Evolutionary conservation across 2,888 invertebrate genomes (phyloP).

Genomic region (Galerucella calmariensis): DNA sequence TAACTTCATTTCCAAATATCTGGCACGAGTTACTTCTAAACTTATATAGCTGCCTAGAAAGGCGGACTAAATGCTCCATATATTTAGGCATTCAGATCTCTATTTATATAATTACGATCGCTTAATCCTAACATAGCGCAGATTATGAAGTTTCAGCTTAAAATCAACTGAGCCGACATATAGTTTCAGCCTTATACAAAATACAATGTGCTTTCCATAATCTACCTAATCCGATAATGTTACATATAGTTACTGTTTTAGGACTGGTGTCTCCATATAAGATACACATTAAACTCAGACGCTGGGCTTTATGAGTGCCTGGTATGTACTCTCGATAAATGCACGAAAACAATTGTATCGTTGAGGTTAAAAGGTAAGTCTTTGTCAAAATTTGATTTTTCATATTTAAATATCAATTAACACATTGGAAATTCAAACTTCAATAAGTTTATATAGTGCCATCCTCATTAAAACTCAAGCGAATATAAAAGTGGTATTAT

Average conservation of each 20-base stretch:
- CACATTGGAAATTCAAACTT: too few relatives aligned
- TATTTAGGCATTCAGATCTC: slow-evolving; percentile 8
- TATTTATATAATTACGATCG: slow-evolving; percentile 24
- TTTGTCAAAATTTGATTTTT: not conserved
- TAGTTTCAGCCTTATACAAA: slow-evolving; percentile 14
- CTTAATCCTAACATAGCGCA: slow-evolving; percentile 17
- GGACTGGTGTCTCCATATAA: slow-evolving; percentile 76
- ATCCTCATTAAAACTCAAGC: too few relatives aligned
- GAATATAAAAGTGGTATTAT: too few relatives aligned
- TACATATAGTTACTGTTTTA: slow-evolving; percentile 55
- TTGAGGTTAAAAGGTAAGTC: slow-evolving; percentile 74
- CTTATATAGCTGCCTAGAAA: too few relatives aligned
- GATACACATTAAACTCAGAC: slow-evolving; percentile 72
- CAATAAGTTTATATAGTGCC: too few relatives aligned
- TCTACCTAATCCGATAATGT: slow-evolving; percentile 29
- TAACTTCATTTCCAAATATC: too few relatives aligned
- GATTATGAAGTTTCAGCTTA: slow-evolving; percentile 25
- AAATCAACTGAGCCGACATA: slow-evolving; percentile 15
- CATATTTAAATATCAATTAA: not conserved
- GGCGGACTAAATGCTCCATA: too few relatives aligned
- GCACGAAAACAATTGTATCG: slow-evolving; percentile 71
- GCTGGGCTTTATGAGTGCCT: slow-evolving; percentile 77
- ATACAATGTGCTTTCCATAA: slow-evolving; percentile 24
- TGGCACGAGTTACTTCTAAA: too few relatives aligned
- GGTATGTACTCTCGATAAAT: slow-evolving; percentile 68